Evolutionary conservation across 1,140 invertebrate genomes (phyloP), one percentile per base, ranked within the genome.

Genomic region (Drosophila sp.): DNA sequence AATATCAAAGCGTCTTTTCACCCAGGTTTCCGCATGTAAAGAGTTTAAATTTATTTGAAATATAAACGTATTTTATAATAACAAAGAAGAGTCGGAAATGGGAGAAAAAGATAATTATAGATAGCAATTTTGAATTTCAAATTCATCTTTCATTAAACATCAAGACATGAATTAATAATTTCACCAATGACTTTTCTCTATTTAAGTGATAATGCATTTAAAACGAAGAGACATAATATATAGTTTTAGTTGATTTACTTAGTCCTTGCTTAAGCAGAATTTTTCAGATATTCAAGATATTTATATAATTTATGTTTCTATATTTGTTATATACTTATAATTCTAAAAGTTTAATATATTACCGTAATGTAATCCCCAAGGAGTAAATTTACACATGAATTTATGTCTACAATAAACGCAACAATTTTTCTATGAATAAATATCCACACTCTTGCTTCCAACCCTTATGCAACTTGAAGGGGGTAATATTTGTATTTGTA

Each of bases 1-100:
- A 90, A 90, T 90, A 90, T 90, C 87, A 90, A 90, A 90, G 87
- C 76, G 45, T n/a, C 57, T 76, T 71, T 46, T 32, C 25, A 21
- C 5, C 46, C 43, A 45, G 46, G 21, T 50, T 32, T 36, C n/a
- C 43, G 29, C 29, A 25, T 29, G 32, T 40, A 57, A 34, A 61
- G 51, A 54, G 40, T 59, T 59, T 29, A 72, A 71, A 69, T 77
- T 78, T 63, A 86, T 86, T 87, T 67, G 69, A 78, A 79, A 89
- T 73, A 58, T 78, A 78, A 83, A 76, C 41, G 54, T 18, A 48
- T 51, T 54, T 63, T 45, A 9, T 13, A 8, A 27, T 14, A 21
- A 27, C 40, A 16, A 8, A 21, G 3, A 45, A 32, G n/a, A 8
- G 21, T n/a, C 7, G 16, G 6, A 43, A 38, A 56, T 38, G 1